Percentiles rank a stretch among this genome's conserved stretches.
Conservation (phyloP, 2,113 vertebrate species). For the Columba janthina region DNA sequence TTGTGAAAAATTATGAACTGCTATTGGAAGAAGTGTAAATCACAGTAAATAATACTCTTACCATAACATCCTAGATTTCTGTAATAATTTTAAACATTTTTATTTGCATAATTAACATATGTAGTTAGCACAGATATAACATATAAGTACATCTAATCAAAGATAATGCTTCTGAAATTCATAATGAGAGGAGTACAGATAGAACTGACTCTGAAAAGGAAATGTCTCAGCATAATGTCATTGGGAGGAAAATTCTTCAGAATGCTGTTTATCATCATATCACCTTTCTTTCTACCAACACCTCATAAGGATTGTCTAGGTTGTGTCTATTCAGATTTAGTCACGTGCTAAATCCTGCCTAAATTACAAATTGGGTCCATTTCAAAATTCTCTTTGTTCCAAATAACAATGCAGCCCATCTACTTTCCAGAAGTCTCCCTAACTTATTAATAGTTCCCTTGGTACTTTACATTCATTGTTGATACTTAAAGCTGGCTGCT, state of each 20-base stretch:
- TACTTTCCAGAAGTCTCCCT: neutral
- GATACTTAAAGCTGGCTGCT: neutral
- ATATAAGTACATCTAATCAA: neutral
- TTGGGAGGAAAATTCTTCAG: neutral
- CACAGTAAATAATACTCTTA: neutral
- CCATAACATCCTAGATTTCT: neutral
- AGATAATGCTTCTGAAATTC: neutral
- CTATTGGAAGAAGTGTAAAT: slow-evolving; percentile 15
- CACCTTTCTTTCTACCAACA: neutral
- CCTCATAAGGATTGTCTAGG: neutral
- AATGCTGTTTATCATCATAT: neutral
- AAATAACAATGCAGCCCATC: neutral
- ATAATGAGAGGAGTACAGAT: neutral
- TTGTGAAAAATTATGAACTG: neutral
- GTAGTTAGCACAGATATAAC: neutral
- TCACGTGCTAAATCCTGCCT: neutral
- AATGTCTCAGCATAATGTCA: neutral
- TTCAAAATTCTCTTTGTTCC: neutral
- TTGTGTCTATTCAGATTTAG: neutral
- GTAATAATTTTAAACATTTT: neutral
- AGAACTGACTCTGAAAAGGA: neutral
- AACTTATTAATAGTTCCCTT: neutral
- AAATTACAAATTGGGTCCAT: neutral
- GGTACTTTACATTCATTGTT: neutral
- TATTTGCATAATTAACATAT: neutral